These are phyloP conservation scores for Turritopsis rubra DNA, from an alignment of 30 jellyfish, hydroid and myxozoan genomes.

Conservation along the genomic window DNA sequence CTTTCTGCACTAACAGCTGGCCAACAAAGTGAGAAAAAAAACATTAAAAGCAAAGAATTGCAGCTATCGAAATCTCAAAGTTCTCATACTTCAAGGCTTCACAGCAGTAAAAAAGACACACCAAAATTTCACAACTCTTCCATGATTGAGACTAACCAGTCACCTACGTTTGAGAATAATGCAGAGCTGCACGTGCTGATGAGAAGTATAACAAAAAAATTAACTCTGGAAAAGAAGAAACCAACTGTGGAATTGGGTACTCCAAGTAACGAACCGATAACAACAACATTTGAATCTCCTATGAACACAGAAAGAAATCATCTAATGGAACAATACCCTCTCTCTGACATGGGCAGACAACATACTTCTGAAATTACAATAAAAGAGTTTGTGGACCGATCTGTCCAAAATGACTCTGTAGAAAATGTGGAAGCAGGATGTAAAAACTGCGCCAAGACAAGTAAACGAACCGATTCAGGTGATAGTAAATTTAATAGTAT, in stretches of 20 bases:
- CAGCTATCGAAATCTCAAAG: background rate
- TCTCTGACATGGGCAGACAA: background rate
- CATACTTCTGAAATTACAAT: background rate
- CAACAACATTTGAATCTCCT: background rate
- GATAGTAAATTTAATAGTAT: too few relatives aligned
- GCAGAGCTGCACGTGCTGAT: background rate
- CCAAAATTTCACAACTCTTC: background rate
- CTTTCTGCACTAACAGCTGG: background rate
- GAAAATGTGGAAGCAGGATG: background rate
- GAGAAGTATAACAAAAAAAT: constrained; percentile 27
- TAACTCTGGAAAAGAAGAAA: constrained; percentile 10
- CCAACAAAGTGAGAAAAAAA: background rate
- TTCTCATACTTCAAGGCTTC: background rate
- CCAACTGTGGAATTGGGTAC: background rate
- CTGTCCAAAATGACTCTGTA: background rate
- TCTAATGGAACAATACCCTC: background rate
- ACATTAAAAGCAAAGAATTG: background rate
- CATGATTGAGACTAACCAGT: background rate
- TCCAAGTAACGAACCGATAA: background rate
- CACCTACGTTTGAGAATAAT: background rate
- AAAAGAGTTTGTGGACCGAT: background rate
- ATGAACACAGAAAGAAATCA: background rate
- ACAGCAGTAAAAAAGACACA: background rate
- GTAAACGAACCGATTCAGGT: background rate
- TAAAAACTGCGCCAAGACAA: background rate